Conservation (phyloP, 1,140 invertebrate species). For the Sminthurides bifidus region DNA sequence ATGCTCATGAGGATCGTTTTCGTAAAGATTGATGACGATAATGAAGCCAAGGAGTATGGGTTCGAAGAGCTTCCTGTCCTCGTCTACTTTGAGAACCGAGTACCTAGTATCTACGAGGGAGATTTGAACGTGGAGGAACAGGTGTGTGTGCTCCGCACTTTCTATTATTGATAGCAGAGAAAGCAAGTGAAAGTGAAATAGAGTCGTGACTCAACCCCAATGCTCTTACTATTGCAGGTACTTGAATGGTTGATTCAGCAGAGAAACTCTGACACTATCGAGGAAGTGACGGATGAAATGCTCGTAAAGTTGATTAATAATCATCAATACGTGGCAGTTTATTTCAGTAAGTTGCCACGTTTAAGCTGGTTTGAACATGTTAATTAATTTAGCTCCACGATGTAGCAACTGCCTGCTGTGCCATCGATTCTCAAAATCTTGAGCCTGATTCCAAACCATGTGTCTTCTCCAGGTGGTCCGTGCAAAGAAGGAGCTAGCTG, state of each 20-base stretch:
- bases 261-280: conserved; percentile 61
- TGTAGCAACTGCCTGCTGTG: no score
- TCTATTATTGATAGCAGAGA: no score
- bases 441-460: no score
- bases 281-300: conserved; percentile 87
- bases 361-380: not conserved
- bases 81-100: conserved; percentile 85
- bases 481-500: conserved; percentile 78
- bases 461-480: conserved; percentile 58
- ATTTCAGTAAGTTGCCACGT: conserved; percentile 59
- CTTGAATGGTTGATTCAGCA: conserved; percentile 53
- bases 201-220: no score
- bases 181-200: no score
- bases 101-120: conserved; percentile 83
- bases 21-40: conserved; percentile 82
- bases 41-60: conserved; percentile 80
- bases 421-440: no score
- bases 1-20: conserved; percentile 58
- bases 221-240: no score
- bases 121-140: conserved; percentile 82
- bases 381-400: conserved; percentile 2
- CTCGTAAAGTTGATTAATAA: conserved; percentile 72
- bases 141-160: no score
- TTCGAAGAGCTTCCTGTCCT: conserved; percentile 77
- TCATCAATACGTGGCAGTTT: conserved; percentile 86